These are phyloP conservation scores for Pachymerium ferrugineum DNA, from an alignment of 2,888 invertebrate genomes.

Conservation along the genomic window DNA sequence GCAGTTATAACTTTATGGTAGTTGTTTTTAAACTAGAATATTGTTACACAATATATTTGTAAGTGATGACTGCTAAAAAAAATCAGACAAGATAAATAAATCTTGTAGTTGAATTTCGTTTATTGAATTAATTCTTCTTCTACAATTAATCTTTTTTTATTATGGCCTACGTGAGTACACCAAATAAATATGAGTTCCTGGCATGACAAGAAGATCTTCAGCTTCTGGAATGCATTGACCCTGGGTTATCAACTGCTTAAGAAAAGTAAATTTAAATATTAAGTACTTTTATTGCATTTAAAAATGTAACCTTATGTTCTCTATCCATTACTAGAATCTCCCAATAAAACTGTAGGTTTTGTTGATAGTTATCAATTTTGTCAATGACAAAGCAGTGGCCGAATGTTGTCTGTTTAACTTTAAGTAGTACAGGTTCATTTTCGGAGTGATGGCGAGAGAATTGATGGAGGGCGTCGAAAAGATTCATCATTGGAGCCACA, in stretches of 20 bases:
- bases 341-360: background rate
- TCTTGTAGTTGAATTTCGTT: too few species aligned
- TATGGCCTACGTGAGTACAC: background rate
- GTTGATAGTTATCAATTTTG: constrained; percentile 5
- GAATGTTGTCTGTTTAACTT: background rate
- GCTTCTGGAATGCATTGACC: background rate
- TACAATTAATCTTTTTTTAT: too few species aligned
- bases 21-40: too few species aligned
- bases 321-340: background rate
- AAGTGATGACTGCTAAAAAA: too few species aligned
- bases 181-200: constrained; percentile 6
- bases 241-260: background rate
- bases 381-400: background rate
- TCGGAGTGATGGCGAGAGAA: background rate
- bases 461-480: background rate
- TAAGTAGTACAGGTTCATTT: background rate
- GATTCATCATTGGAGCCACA: constrained; percentile 6
- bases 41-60: too few species aligned
- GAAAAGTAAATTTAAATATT: background rate
- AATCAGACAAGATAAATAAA: too few species aligned
- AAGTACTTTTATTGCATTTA: background rate
- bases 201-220: background rate
- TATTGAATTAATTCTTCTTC: too few species aligned
- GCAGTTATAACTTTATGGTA: too few species aligned
- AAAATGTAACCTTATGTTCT: background rate